Evolutionary conservation across 2,797 vertebrate species (phyloP).

Genomic region (Sebastes vulpes): DNA sequence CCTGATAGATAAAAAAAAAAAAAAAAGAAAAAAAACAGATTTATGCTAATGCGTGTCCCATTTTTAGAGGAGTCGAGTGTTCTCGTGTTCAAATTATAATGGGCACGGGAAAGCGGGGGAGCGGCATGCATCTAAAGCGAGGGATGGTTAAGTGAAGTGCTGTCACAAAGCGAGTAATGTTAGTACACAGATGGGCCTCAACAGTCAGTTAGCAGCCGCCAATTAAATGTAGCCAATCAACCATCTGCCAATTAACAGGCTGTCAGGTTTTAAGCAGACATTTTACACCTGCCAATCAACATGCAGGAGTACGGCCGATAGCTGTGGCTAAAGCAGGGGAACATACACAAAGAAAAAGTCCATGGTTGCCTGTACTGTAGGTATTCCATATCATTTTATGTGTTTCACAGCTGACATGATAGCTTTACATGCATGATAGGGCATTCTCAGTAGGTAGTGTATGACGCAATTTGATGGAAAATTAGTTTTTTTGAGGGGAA

Average conservation of each 20-base stretch:
- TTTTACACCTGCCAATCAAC: conserved; percentile 19
- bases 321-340: background rate
- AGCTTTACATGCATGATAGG: no score
- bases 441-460: background rate
- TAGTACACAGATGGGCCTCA: conserved; percentile 40
- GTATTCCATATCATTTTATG: background rate
- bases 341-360: background rate
- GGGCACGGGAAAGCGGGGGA: background rate
- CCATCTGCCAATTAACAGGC: conserved; percentile 41
- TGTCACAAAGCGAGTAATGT: conserved; percentile 27
- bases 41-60: conserved; percentile 31
- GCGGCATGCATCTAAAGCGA: background rate
- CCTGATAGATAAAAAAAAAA: background rate
- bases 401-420: background rate
- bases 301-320: background rate
- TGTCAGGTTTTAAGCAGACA: conserved; percentile 27
- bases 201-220: conserved; percentile 28
- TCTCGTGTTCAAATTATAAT: conserved; percentile 4
- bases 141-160: conserved; percentile 6
- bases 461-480: background rate
- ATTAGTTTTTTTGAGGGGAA: no score
- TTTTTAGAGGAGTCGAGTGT: conserved; percentile 11
- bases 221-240: conserved; percentile 50
- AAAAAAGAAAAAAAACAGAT: background rate
- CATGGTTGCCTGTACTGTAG: background rate